Percentiles rank a stretch among this genome's conserved stretches.
Conservation (phyloP, 2,888 invertebrate species). For the Noctua comes region DNA sequence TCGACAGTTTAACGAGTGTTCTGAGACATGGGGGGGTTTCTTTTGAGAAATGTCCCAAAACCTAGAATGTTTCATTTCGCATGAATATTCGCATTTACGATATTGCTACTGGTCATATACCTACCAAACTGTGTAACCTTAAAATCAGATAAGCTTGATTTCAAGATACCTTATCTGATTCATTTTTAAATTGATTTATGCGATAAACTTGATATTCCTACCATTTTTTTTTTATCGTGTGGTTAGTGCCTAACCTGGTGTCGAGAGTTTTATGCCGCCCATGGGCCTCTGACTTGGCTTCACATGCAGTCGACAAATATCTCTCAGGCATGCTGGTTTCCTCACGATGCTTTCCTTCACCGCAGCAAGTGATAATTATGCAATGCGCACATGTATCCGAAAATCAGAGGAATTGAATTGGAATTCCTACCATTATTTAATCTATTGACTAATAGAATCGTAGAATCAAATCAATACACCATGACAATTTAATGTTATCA, state of each 20-base stretch:
- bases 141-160: neutral
- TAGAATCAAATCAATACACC: neutral
- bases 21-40: neutral
- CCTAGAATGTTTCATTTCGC: neutral
- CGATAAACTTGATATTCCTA: neutral
- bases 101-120: neutral
- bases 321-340: too few relatives aligned
- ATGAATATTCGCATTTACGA: neutral
- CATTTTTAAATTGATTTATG: neutral
- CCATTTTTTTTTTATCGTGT: too few relatives aligned
- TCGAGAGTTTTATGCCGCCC: too few relatives aligned
- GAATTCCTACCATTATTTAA: neutral
- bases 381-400: too few relatives aligned
- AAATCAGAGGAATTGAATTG: too few relatives aligned
- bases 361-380: too few relatives aligned
- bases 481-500: neutral
- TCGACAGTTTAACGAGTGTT: neutral
- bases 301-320: too few relatives aligned
- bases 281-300: too few relatives aligned
- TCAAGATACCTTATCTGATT: neutral
- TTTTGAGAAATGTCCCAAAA: neutral
- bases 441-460: neutral
- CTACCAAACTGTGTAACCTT: constrained; percentile 4
- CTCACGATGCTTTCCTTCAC: too few relatives aligned
- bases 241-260: too few relatives aligned